Base-by-base conservation (phyloP, 2,797 vertebrate species). In the Sylvilagus floridanus region DNA sequence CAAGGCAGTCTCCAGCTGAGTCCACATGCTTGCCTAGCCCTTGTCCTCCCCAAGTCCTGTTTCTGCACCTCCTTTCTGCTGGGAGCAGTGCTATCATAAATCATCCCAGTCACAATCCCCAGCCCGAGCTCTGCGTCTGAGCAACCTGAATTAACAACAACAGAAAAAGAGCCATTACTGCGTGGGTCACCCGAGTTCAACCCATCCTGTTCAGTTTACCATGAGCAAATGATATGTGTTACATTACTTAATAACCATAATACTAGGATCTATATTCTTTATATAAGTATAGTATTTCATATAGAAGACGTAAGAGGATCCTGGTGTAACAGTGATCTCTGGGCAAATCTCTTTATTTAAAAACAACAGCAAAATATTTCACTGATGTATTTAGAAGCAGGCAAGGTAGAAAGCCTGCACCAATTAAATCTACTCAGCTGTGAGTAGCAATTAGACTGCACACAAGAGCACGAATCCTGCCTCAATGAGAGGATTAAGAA, bases 371-470 rank as follows among this genome's bases (percentile, higher is more conserved):
- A 35, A 47, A 96, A 30, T 4, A 19, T 42, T 92, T 77, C 32
- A 54, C 1, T 24, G 28, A 83, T 91, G 52, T 65, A 42, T 88
- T 89, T 86, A 77, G 37, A 76, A 90, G 60, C 9, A 82, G 42
- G 79, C 21, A 35, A 75, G 32, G 57, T 84, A 79, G 72, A 88
- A 88, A 75, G 57, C 30, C 84, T 63, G 6, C 0, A n/a, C 42
- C 73, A 84, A 57, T 90, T 91, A 28, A 88, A 96, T 84, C 91
- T 78, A 81, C 7, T 85, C 52, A 86, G 77, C 30, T 86, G 72
- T 93, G 75, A 88, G 32, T 42, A 87, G 79, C 84, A 91, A 71
- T 87, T 84, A 92, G 83, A 73, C 32, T 71, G 72, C 65, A 77
- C 35, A 87, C 24, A 87, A 73, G 68, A 87, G 81, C n/a, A 93